phyloP scores from a whole-genome alignment of 1,140 invertebrate genomes.

The Stegodyphus dumicola region DNA sequence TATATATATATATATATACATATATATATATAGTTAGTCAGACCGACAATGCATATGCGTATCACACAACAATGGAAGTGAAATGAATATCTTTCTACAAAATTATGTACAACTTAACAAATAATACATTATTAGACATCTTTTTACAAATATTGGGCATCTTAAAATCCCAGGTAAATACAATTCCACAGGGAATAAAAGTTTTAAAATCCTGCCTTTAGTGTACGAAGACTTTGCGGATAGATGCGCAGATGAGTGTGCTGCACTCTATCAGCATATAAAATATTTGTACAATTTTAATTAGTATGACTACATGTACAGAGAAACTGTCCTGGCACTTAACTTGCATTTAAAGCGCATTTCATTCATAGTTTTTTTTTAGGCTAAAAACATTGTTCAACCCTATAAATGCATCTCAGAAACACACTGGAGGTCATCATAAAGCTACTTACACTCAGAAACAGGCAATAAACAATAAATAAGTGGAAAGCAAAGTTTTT shows the following conservation, averaged over 20 bases:
- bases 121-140: background rate
- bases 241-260: background rate
- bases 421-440: background rate
- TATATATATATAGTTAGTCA: too few species aligned
- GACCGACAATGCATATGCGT: too few species aligned
- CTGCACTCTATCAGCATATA: background rate
- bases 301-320: background rate
- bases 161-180: background rate
- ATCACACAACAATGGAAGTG: background rate
- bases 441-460: background rate
- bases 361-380: background rate
- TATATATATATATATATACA: background rate
- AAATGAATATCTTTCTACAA: background rate
- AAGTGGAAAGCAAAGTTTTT: background rate
- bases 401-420: background rate
- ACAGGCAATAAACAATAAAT: background rate
- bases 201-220: background rate
- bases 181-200: background rate
- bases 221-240: background rate
- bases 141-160: background rate
- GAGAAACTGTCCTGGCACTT: background rate
- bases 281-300: background rate
- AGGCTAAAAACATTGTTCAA: background rate
- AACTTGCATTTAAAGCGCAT: background rate
- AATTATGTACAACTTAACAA: background rate